These are phyloP conservation scores for Crotophaga sulcirostris DNA, from an alignment of 2,113 vertebrate species.

Conservation along the genomic window DNA sequence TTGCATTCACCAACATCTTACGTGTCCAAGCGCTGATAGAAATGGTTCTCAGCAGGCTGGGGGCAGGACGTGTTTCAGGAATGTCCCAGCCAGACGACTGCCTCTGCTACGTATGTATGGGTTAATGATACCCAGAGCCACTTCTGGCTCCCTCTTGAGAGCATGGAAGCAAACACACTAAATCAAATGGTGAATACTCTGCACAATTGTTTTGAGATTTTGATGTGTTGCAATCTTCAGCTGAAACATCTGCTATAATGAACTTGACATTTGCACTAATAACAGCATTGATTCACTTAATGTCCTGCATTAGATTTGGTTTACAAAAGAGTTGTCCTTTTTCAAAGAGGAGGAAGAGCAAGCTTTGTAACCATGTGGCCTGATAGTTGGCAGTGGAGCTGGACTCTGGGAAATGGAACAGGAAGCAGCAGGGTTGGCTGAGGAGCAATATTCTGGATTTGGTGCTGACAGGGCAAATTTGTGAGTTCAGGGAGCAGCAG, in stretches of 20 bases:
- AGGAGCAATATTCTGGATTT: neutral
- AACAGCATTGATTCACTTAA: slow-evolving; percentile 71
- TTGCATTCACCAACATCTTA: neutral
- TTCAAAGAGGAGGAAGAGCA: neutral
- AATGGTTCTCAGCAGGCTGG: neutral
- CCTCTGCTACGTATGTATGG: neutral
- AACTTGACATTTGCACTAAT: slow-evolving; percentile 76
- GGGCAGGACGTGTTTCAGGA: neutral
- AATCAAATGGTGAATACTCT: slow-evolving; percentile 42
- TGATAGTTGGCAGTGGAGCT: neutral
- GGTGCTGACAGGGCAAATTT: neutral
- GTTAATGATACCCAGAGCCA: neutral
- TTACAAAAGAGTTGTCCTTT: slow-evolving; percentile 37
- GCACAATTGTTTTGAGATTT: slow-evolving; percentile 55
- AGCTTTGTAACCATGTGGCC: neutral
- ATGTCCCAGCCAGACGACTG: neutral
- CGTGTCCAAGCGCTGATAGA: neutral
- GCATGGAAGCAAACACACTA: neutral
- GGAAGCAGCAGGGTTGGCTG: neutral
- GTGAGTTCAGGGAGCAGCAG: neutral
- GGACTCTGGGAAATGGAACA: neutral
- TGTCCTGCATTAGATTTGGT: slow-evolving; percentile 66
- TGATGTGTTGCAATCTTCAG: slow-evolving; percentile 57
- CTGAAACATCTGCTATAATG: slow-evolving; percentile 69
- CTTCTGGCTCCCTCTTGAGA: neutral